A percentile compares a stretch with the other conserved stretches of the same genome.
phyloP scores from a whole-genome alignment of 1,140 invertebrate genomes.

The Plectrocnemia conspersa region DNA sequence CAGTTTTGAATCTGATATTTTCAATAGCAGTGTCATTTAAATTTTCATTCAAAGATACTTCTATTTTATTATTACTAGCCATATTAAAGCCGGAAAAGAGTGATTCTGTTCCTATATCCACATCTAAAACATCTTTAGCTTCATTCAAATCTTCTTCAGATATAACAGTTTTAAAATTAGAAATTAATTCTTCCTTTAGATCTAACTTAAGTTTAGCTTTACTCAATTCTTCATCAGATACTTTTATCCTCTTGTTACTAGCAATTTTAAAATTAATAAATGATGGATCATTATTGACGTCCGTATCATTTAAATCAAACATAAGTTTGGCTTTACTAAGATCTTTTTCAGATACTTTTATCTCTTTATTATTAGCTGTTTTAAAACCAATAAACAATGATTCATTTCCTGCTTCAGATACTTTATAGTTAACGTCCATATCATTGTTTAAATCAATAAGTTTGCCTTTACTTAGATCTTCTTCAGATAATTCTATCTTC shows the following conservation, averaged over 20 bases:
- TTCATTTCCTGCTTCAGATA: neutral
- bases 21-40: neutral
- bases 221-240: too few species aligned
- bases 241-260: slow-evolving; percentile 6
- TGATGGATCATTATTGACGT: too few species aligned
- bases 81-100: slow-evolving; percentile 35
- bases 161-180: slow-evolving; percentile 37
- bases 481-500: slow-evolving; percentile 38
- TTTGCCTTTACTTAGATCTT: slow-evolving; percentile 39
- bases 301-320: too few species aligned
- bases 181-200: slow-evolving; percentile 25
- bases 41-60: slow-evolving; percentile 10
- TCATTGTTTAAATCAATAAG: slow-evolving; percentile 37
- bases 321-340: too few species aligned
- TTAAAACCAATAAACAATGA: slow-evolving; percentile 35
- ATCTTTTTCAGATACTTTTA: slow-evolving; percentile 38
- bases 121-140: slow-evolving; percentile 36
- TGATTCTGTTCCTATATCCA: too few species aligned
- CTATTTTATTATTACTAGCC: slow-evolving; percentile 17
- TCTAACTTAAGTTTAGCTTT: too few species aligned
- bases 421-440: slow-evolving; percentile 2
- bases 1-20: slow-evolving; percentile 32
- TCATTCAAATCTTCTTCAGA: slow-evolving; percentile 40
- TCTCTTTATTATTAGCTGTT: slow-evolving; percentile 38
- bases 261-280: neutral